Base-by-base conservation (phyloP, 1,140 invertebrate genomes). In the Harpegnathos saltator region DNA sequence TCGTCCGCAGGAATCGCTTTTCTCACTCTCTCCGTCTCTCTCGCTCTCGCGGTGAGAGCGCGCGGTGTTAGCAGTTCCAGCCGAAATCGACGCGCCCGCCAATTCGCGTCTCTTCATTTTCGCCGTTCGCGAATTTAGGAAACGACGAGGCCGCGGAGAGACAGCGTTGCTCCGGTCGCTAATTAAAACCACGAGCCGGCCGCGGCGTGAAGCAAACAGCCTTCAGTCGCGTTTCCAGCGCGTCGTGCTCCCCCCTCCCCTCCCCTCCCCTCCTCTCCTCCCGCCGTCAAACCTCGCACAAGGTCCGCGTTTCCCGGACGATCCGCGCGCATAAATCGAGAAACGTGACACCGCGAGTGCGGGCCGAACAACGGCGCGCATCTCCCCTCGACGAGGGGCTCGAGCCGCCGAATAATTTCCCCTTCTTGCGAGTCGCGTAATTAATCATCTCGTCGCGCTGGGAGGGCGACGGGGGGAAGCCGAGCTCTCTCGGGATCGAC, bases 371-470 rank as follows among this genome's bases (percentile, higher is more conserved):
- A 24, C 29, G 52, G 22, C 65, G 19, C 52, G 44, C 22, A 12
- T 80, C 44, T 26, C 54, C 3, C 17, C 65, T 80, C 65, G 66
- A 52, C n/a, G 17, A 24, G 38, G 24, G 33, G 17, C 12, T n/a
- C 24, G 65, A 48, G 17, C 7, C 33, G 44, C 38, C 44, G 59
- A 80, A 80, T 80, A 71, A 69, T 80, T 80, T 80, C 19, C 33
- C 65, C 52, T 59, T 80, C 52, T 80, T 69, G 33, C 52, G 65
- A 80, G 33, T 52, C 65, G 58, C 52, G 52, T 44, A 63, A 78
- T 78, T 78, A 78, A 78, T 78, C 52, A 78, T 78, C 17, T 71
- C 65, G 5, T 19, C 54, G 7, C 26, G 24, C 33, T n/a, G 29
- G 9, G 24, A 14, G 19, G 22, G 14, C 24, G 62, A 62, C 11